Percentiles rank a stretch among this genome's conserved stretches.
These are phyloP conservation scores for Merodon equestris DNA, from an alignment of 2,888 invertebrate species.

Conservation along the genomic window DNA sequence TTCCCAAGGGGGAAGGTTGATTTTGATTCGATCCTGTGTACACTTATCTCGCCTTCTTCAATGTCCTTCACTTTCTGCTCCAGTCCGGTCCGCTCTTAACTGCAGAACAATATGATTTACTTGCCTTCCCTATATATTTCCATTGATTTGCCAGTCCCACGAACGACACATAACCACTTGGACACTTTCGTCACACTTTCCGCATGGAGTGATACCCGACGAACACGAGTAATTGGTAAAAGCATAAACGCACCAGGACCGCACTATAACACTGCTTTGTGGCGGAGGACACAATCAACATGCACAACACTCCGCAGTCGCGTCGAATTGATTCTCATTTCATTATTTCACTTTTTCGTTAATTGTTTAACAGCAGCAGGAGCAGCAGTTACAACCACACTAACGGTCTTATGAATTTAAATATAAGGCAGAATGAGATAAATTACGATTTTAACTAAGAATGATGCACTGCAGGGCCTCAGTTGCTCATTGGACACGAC, in stretches of 20 bases:
- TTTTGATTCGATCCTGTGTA: not conserved
- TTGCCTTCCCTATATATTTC: constrained; percentile 39
- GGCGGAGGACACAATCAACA: not conserved
- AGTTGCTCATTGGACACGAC: constrained; percentile 35
- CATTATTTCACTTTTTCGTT: constrained; percentile 36
- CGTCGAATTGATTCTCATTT: constrained; percentile 49
- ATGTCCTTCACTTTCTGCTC: not conserved
- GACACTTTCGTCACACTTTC: constrained; percentile 38
- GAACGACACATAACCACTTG: no score
- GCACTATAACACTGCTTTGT: no score
- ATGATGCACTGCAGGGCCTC: constrained; percentile 45
- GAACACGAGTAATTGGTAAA: constrained; percentile 7
- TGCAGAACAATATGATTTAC: constrained; percentile 32
- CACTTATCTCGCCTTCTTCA: not conserved
- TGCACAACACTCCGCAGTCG: not conserved
- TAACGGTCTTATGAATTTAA: no score
- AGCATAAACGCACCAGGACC: constrained; percentile 1
- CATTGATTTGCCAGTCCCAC: constrained; percentile 29
- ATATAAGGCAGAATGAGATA: constrained; percentile 1
- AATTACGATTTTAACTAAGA: constrained; percentile 61
- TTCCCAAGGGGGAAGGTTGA: constrained; percentile 2
- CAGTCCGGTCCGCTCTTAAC: constrained; percentile 20
- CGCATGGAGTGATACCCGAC: constrained; percentile 26
- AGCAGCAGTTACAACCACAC: no score
- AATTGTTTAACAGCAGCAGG: constrained; percentile 38